A percentile compares a stretch with the other conserved stretches of the same genome.
These are phyloP conservation scores for Bedellia somnulentella DNA, from an alignment of 2,888 invertebrate genomes.

Conservation along the genomic window DNA sequence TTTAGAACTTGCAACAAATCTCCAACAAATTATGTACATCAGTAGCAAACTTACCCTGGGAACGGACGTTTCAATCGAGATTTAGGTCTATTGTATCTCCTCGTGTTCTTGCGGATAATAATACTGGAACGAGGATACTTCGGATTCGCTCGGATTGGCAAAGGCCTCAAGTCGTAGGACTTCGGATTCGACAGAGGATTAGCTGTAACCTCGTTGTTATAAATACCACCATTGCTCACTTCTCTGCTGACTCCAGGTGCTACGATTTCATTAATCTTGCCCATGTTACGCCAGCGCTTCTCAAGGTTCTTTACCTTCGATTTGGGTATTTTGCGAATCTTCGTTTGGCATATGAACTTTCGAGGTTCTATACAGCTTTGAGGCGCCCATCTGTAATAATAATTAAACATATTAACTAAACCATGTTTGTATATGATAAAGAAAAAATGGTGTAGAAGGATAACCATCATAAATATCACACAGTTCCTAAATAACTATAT, in stretches of 20 bases:
- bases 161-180: constrained; percentile 34
- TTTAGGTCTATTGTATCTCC: constrained; percentile 22
- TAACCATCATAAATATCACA: no score
- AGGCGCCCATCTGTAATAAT: constrained; percentile 63
- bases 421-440: no score
- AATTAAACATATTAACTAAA: background rate
- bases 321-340: constrained; percentile 50
- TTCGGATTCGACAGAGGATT: constrained; percentile 33
- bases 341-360: constrained; percentile 72
- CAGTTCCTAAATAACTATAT: no score
- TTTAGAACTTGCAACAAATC: no score
- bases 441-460: no score
- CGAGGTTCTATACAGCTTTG: constrained; percentile 65
- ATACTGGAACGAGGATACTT: no score
- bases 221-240: constrained; percentile 27
- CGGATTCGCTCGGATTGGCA: no score
- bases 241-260: constrained; percentile 39
- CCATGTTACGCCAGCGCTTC: constrained; percentile 50
- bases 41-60: constrained; percentile 36
- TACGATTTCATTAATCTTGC: constrained; percentile 58
- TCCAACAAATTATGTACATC: no score
- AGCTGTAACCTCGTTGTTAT: constrained; percentile 33
- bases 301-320: constrained; percentile 44
- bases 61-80: constrained; percentile 37
- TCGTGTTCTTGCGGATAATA: constrained; percentile 30